A percentile compares a stretch with the other conserved stretches of the same genome.
Evolutionary conservation across 2,888 invertebrate genomes (phyloP).

Genomic region (Heliconius cydno): DNA sequence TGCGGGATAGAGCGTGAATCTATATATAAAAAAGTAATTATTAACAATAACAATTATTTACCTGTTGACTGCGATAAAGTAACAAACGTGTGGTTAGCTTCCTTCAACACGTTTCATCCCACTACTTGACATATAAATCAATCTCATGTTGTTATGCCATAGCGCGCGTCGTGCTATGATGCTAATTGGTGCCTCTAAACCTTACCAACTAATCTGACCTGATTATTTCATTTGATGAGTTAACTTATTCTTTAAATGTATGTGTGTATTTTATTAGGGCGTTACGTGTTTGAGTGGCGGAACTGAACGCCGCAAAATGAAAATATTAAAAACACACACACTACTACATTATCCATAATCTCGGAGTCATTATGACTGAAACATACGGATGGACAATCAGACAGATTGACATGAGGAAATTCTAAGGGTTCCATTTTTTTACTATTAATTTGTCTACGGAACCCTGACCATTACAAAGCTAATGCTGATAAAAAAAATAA

Average conservation of each 20-base stretch:
- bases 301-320: too few species aligned
- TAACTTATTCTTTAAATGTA: not conserved
- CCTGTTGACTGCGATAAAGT: not conserved
- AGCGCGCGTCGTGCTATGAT: not conserved
- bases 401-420: not conserved
- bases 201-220: slow-evolving; percentile 16
- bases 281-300: too few species aligned
- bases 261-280: not conserved
- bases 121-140: slow-evolving; percentile 8
- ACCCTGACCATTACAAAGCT: not conserved
- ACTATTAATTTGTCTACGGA: not conserved
- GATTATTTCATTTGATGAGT: slow-evolving; percentile 1
- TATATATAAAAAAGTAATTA: too few species aligned
- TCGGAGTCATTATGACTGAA: too few species aligned
- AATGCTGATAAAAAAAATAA: not conserved
- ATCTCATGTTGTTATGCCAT: not conserved
- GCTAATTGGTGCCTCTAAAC: not conserved
- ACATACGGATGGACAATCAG: too few species aligned
- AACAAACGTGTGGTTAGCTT: not conserved
- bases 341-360: too few species aligned
- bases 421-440: too few species aligned
- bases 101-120: not conserved
- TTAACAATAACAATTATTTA: too few species aligned
- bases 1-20: too few species aligned
- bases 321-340: too few species aligned